Conservation (phyloP, 2,888 invertebrate genomes). For the Drosophila lacicola region DNA sequence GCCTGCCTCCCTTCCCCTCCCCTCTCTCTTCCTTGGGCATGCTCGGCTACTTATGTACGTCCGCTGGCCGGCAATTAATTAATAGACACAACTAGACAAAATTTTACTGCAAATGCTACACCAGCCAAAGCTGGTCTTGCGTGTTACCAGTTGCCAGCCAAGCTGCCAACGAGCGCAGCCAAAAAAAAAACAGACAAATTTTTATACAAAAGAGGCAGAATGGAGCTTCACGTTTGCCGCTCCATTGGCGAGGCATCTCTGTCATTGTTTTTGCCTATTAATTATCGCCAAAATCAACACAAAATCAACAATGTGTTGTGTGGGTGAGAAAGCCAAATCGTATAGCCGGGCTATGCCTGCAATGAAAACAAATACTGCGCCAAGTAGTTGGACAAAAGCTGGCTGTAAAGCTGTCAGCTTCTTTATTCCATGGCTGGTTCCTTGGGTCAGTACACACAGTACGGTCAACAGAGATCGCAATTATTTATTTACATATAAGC, state of each 20-base stretch:
- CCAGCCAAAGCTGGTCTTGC: conserved; percentile 42
- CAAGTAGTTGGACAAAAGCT: conserved; percentile 29
- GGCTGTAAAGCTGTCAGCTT: conserved; percentile 29
- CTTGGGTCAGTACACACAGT: neutral
- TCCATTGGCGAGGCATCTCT: conserved; percentile 38
- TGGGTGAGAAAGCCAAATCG: conserved; percentile 52
- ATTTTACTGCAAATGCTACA: conserved; percentile 15
- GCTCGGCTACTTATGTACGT: conserved; percentile 7
- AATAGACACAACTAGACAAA: conserved; percentile 69
- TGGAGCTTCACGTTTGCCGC: conserved; percentile 20
- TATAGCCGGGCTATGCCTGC: conserved; percentile 10
- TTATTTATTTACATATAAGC: conserved; percentile 42
- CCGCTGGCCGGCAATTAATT: conserved; percentile 70
- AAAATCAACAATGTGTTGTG: conserved; percentile 42
- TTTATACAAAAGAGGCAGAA: conserved; percentile 58
- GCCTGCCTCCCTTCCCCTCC: conserved; percentile 5
- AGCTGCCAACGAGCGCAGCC: conserved; percentile 15
- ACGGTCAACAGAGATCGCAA: conserved; percentile 45
- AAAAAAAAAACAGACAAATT: conserved; percentile 64
- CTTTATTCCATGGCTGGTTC: conserved; percentile 6
- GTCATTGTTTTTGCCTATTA: conserved; percentile 67
- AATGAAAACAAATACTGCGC: conserved; percentile 51
- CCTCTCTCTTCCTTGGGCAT: neutral
- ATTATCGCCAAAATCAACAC: conserved; percentile 55
- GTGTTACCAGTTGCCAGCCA: conserved; percentile 42